A percentile compares a stretch with the other conserved stretches of the same genome.
Evolutionary conservation across 2,113 vertebrate genomes (phyloP).

Genomic region (Antechinus stuartii): DNA sequence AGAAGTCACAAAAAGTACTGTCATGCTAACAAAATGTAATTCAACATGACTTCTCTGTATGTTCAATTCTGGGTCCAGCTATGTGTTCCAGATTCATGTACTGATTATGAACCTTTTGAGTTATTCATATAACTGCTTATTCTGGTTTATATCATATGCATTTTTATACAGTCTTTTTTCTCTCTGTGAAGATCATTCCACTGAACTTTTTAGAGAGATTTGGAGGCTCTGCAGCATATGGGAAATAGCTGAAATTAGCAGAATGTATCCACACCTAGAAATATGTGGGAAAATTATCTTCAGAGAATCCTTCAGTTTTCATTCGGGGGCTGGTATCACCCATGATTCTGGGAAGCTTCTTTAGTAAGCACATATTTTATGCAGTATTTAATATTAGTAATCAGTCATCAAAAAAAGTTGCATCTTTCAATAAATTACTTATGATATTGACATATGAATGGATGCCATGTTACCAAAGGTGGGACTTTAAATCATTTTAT

Average conservation of each 20-base stretch:
- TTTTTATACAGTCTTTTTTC: neutral
- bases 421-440: neutral
- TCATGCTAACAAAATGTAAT: neutral
- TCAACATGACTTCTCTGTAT: neutral
- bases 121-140: neutral
- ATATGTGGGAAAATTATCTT: neutral
- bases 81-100: neutral
- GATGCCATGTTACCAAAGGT: neutral
- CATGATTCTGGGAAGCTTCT: neutral
- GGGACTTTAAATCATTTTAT: neutral
- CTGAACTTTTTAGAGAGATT: neutral
- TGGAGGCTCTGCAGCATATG: neutral
- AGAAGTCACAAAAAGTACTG: neutral
- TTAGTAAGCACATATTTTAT: neutral
- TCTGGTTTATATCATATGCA: neutral
- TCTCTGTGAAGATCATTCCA: neutral
- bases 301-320: neutral
- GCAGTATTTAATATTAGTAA: neutral
- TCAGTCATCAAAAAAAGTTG: neutral
- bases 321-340: neutral
- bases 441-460: neutral
- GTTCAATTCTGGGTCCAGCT: neutral
- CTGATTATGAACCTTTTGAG: neutral
- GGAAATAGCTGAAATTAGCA: constrained; percentile 5
- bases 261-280: neutral